These are phyloP conservation scores for Chiloscyllium punctatum DNA, from an alignment of 2,797 vertebrate genomes.

Conservation along the genomic window DNA sequence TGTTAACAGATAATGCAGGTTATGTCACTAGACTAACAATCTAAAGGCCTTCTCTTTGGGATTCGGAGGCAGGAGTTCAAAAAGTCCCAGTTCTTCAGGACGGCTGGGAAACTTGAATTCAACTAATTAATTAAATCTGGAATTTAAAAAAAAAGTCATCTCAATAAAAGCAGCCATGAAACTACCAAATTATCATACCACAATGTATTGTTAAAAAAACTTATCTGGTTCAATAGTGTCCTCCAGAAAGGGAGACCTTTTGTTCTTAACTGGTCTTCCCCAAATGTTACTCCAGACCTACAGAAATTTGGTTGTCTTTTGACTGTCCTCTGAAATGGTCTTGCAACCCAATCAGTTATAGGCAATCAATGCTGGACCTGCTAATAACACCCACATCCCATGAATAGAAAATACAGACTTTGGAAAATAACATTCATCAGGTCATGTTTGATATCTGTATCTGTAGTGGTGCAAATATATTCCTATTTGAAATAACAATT, in stretches of 20 bases:
- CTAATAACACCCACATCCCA: background rate
- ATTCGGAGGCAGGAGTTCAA: background rate
- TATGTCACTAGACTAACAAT: background rate
- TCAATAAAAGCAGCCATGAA: background rate
- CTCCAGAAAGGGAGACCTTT: background rate
- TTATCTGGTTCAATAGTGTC: too few relatives aligned
- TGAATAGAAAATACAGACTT: background rate
- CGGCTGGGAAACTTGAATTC: background rate
- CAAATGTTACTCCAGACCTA: background rate
- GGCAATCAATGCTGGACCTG: background rate
- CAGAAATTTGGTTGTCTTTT: background rate
- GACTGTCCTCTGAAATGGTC: too few relatives aligned
- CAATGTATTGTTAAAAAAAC: too few relatives aligned
- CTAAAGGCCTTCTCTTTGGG: background rate
- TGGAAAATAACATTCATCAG: background rate
- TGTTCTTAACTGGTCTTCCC: too few relatives aligned
- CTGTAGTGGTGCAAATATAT: background rate
- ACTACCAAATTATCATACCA: background rate
- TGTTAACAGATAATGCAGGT: background rate
- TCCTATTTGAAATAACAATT: background rate
- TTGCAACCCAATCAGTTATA: background rate
- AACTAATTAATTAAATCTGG: background rate
- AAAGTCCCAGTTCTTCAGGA: too few relatives aligned
- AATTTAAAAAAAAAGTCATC: background rate
- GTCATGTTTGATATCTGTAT: background rate